Percentiles rank a stretch among this genome's conserved stretches.
Conservation (phyloP, 2,113 vertebrate genomes). For the Lampris incognitus region DNA sequence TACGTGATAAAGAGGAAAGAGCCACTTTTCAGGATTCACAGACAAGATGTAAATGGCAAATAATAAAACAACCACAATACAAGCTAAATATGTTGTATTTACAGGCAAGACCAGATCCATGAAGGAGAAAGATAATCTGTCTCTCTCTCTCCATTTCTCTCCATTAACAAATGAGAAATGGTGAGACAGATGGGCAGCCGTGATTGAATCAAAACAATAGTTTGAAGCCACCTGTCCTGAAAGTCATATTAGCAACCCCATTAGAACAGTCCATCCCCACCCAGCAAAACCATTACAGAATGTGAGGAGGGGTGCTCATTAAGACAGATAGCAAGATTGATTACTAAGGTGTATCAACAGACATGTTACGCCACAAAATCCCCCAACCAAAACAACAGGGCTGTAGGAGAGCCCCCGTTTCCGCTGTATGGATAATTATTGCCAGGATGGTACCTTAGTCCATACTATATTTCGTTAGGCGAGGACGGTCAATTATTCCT, state of each 20-base stretch:
- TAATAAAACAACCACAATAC: conserved; percentile 67
- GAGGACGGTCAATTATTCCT: conserved; percentile 12
- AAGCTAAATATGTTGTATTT: conserved; percentile 72
- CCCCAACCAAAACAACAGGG: not conserved
- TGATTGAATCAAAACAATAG: not conserved
- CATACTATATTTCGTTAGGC: conserved; percentile 1
- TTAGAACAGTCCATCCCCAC: conserved; percentile 37
- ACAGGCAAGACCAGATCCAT: conserved; percentile 66
- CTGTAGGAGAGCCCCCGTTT: conserved; percentile 17
- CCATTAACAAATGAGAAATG: conserved; percentile 26
- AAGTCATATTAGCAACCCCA: conserved; percentile 28
- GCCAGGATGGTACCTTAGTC: conserved; percentile 1
- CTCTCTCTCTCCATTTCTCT: conserved; percentile 22
- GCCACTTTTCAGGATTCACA: conserved; percentile 69
- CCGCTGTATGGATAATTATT: conserved; percentile 13
- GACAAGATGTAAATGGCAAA: conserved; percentile 73
- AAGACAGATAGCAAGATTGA: conserved; percentile 41
- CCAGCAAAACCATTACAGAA: conserved; percentile 34
- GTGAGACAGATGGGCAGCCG: not conserved
- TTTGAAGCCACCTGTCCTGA: conserved; percentile 33
- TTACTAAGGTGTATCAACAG: conserved; percentile 33
- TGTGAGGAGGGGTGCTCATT: conserved; percentile 33
- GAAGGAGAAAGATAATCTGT: conserved; percentile 37
- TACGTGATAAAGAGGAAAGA: conserved; percentile 41
- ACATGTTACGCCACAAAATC: conserved; percentile 40